A percentile compares a stretch with the other conserved stretches of the same genome.
Evolutionary conservation across 1,140 invertebrate genomes (phyloP).

Genomic region (Camponotus vicinus): DNA sequence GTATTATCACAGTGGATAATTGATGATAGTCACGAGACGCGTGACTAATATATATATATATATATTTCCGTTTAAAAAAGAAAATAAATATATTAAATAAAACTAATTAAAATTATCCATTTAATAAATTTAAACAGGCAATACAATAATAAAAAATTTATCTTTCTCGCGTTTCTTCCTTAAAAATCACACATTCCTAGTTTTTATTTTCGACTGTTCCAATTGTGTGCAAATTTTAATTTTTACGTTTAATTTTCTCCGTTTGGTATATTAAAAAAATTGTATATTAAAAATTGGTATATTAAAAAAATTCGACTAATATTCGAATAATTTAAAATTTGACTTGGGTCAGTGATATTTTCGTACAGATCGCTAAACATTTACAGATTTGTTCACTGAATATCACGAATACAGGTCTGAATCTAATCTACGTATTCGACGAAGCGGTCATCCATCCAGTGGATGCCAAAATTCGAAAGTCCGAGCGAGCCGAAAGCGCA

Average conservation of each 20-base stretch:
- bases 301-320: not conserved
- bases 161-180: not conserved
- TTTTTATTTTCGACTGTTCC: not conserved
- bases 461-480: conserved; percentile 50
- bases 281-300: not conserved
- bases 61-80: not conserved
- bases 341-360: not conserved
- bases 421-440: conserved; percentile 21
- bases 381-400: not conserved
- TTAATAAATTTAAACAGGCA: not conserved
- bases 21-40: not conserved
- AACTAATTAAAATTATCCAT: not conserved
- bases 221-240: not conserved
- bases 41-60: conserved; percentile 41
- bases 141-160: not conserved
- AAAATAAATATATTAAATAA: not conserved
- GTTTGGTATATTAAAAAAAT: not conserved
- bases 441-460: conserved; percentile 23
- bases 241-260: not conserved
- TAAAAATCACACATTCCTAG: not conserved
- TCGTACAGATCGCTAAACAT: not conserved
- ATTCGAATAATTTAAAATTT: not conserved
- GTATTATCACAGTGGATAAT: conserved; percentile 14
- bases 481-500: conserved; percentile 21
- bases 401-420: conserved; percentile 15